A percentile compares a stretch with the other conserved stretches of the same genome.
These are phyloP conservation scores for Hemicordylus capensis DNA, from an alignment of 2,113 vertebrate genomes.

Conservation along the genomic window DNA sequence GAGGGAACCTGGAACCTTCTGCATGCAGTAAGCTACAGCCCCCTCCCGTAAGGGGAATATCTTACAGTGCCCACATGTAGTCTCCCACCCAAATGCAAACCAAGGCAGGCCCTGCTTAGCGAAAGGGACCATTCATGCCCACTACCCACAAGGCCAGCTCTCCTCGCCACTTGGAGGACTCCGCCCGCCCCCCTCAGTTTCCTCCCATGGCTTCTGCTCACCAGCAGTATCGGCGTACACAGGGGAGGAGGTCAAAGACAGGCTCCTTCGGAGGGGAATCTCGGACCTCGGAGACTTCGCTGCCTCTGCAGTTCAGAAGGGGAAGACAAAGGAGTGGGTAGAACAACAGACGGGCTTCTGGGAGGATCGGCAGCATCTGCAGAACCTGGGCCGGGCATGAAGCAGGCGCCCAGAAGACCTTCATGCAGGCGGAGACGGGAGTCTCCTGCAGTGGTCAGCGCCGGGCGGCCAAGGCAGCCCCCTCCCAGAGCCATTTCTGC, in stretches of 20 bases:
- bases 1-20: too few species aligned
- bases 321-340: neutral
- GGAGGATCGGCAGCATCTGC: too few species aligned
- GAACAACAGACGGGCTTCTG: neutral
- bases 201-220: slow-evolving; percentile 51
- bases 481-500: neutral
- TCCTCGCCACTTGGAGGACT: too few species aligned
- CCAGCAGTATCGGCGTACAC: slow-evolving; percentile 75
- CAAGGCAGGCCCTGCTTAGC: too few species aligned
- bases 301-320: slow-evolving; percentile 60
- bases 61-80: neutral
- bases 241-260: slow-evolving; percentile 71
- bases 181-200: neutral
- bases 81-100: too few species aligned
- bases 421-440: too few species aligned
- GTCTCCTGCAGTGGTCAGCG: neutral
- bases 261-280: slow-evolving; percentile 72
- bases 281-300: slow-evolving; percentile 60
- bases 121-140: too few species aligned
- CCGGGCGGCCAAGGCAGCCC: neutral
- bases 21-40: too few species aligned
- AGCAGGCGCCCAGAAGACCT: neutral
- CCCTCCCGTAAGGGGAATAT: neutral
- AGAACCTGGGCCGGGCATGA: too few species aligned
- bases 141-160: too few species aligned